These are phyloP conservation scores for Solen grandis DNA, from an alignment of 1,140 invertebrate genomes.

Conservation along the genomic window DNA sequence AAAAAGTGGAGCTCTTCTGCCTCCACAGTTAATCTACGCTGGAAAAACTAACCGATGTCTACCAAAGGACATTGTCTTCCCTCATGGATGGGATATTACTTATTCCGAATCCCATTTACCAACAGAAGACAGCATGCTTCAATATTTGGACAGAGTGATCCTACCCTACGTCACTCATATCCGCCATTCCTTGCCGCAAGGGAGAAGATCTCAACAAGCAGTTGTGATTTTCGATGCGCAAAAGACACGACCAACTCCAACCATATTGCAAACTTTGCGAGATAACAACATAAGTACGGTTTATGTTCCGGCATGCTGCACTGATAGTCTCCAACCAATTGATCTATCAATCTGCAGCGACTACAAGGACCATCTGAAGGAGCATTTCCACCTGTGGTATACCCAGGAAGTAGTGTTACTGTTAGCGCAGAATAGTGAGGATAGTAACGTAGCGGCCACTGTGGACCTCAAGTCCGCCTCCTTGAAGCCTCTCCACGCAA, in stretches of 20 bases:
- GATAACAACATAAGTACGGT: neutral
- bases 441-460: neutral
- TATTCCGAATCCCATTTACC: neutral
- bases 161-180: conserved; percentile 13
- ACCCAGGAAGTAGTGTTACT: neutral
- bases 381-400: neutral
- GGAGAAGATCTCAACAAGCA: neutral
- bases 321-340: conserved; percentile 2
- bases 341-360: neutral
- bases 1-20: neutral
- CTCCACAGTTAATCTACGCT: neutral
- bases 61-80: neutral
- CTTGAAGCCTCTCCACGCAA: conserved; percentile 6
- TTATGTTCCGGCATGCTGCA: conserved; percentile 3
- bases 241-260: neutral
- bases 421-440: neutral
- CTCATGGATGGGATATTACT: neutral
- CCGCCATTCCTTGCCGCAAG: neutral
- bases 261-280: neutral
- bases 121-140: neutral
- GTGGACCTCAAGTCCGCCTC: neutral
- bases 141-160: conserved; percentile 5
- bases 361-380: conserved; percentile 7
- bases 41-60: neutral
- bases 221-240: neutral